Conservation (phyloP, 2,888 invertebrate species). For the Tetranychus truncatus region DNA sequence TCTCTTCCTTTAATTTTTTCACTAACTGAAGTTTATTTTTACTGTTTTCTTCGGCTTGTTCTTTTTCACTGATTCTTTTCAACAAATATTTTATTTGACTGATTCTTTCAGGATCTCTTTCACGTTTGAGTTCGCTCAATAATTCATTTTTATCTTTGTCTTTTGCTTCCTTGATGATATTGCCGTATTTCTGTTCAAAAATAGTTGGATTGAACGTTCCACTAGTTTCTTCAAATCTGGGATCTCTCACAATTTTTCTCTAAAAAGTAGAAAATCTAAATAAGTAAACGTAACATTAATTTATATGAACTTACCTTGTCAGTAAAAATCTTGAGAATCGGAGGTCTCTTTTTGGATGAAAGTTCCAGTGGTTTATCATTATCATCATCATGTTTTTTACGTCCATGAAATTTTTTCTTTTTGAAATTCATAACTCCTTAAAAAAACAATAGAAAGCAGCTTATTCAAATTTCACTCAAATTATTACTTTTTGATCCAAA, state of each 20-base stretch:
- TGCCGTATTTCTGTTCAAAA: not conserved
- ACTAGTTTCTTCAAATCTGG: not conserved
- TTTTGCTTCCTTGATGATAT: not conserved
- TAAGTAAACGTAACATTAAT: not conserved
- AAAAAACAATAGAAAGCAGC: too few species aligned
- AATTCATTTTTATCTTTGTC: not conserved
- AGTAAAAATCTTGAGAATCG: not conserved
- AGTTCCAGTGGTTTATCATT: not conserved
- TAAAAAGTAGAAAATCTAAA: not conserved
- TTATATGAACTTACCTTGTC: not conserved
- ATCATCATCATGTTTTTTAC: not conserved
- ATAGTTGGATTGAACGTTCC: not conserved
- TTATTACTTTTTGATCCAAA: too few species aligned
- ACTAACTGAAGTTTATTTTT: not conserved
- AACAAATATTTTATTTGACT: not conserved
- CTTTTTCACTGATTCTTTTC: not conserved
- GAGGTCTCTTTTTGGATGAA: not conserved
- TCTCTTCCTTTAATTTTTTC: not conserved
- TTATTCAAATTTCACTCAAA: too few species aligned
- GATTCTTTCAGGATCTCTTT: not conserved
- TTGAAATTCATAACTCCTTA: too few species aligned
- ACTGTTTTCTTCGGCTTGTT: not conserved
- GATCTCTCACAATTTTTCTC: not conserved
- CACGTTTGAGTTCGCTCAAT: not conserved
- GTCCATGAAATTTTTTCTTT: not conserved